These are phyloP conservation scores for Zosterops borbonicus DNA, from an alignment of 2,113 vertebrate genomes.

Conservation along the genomic window DNA sequence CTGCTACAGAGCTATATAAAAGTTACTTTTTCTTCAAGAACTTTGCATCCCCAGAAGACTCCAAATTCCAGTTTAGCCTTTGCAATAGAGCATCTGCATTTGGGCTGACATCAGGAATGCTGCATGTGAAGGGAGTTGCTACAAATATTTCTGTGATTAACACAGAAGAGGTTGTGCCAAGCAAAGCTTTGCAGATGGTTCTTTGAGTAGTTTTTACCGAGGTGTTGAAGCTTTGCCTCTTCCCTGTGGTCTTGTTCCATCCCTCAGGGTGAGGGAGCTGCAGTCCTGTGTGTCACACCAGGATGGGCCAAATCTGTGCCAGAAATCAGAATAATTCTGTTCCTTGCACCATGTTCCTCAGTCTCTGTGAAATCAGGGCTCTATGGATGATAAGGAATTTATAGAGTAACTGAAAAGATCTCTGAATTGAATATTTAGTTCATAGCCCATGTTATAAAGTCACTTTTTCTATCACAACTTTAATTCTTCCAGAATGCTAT, in stretches of 20 bases:
- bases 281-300: not conserved
- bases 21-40: not conserved
- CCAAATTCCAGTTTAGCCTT: not conserved
- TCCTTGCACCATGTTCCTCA: not conserved
- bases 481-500: not conserved
- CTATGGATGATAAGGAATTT: not conserved
- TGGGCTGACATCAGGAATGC: not conserved
- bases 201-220: not conserved
- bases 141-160: not conserved
- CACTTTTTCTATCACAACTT: not conserved
- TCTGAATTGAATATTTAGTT: not conserved
- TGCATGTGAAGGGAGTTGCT: not conserved
- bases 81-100: not conserved
- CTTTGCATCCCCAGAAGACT: not conserved
- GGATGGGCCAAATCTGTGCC: not conserved
- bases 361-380: not conserved
- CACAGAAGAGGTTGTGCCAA: accelerated
- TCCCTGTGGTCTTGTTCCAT: not conserved
- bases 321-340: not conserved
- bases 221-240: not conserved
- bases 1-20: not conserved
- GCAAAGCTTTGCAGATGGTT: not conserved
- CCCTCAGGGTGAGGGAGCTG: not conserved
- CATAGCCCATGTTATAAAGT: not conserved
- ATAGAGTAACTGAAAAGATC: not conserved